A percentile compares a stretch with the other conserved stretches of the same genome.
These are phyloP conservation scores for Hemiscyllium ocellatum DNA, from an alignment of 2,113 vertebrate genomes.

Conservation along the genomic window DNA sequence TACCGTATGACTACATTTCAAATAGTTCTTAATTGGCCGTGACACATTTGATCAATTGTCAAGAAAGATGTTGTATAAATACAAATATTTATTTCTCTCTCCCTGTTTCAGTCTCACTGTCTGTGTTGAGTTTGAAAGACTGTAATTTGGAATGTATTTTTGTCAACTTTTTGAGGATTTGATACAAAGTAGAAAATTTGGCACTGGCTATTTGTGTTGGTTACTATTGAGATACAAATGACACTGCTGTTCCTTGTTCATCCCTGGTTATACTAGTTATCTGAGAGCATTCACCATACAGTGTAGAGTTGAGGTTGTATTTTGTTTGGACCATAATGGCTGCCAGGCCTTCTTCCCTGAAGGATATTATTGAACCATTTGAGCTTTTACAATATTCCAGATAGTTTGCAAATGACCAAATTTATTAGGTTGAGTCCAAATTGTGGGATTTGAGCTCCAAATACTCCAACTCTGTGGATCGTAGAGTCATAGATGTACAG, in stretches of 20 bases:
- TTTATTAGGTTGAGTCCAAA: not conserved
- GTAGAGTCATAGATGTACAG: too few relatives aligned
- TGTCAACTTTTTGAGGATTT: not conserved
- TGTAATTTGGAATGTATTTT: not conserved
- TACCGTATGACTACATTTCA: too few relatives aligned
- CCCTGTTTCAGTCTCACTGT: too few relatives aligned
- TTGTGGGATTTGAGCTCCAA: not conserved
- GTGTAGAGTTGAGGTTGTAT: not conserved
- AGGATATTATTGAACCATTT: not conserved
- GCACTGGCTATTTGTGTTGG: not conserved
- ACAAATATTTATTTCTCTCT: too few relatives aligned
- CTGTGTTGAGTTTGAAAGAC: not conserved
- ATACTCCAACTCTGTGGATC: not conserved
- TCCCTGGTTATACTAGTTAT: not conserved
- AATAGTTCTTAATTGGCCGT: too few relatives aligned
- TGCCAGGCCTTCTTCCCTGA: not conserved
- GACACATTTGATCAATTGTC: too few relatives aligned
- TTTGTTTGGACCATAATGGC: not conserved
- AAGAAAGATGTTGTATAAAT: too few relatives aligned
- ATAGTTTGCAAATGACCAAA: not conserved
- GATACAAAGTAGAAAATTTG: not conserved
- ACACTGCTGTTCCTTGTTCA: not conserved
- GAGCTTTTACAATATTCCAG: not conserved
- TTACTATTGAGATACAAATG: not conserved
- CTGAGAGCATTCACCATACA: not conserved